Conservation (phyloP, 2,113 vertebrate genomes). For the Phodopus roborovskii region DNA sequence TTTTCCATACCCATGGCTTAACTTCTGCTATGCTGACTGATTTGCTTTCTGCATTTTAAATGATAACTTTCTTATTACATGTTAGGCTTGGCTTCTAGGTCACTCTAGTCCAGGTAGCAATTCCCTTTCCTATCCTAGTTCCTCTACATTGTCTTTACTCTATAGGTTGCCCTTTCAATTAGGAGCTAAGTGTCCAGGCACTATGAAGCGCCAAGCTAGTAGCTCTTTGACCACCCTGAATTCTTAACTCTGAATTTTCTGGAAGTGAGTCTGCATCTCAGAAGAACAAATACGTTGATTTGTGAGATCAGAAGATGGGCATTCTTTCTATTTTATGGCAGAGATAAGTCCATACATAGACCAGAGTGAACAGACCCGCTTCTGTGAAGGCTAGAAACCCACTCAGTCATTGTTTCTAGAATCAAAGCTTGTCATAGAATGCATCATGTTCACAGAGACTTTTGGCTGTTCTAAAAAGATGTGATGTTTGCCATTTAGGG, state of each 20-base stretch:
- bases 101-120: not conserved
- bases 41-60: not conserved
- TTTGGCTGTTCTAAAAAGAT: slow-evolving; percentile 19
- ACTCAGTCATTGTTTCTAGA: not conserved
- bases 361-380: not conserved
- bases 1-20: not conserved
- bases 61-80: not conserved
- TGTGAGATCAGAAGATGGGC: not conserved
- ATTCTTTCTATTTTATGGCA: not conserved
- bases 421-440: not conserved
- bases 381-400: not conserved
- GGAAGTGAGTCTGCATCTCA: not conserved
- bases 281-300: not conserved
- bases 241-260: slow-evolving; percentile 12
- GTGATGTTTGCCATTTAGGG: not conserved
- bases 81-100: slow-evolving; percentile 1
- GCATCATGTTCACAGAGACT: not conserved
- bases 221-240: not conserved
- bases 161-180: not conserved
- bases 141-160: not conserved
- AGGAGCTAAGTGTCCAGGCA: not conserved
- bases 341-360: not conserved
- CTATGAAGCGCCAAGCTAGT: not conserved
- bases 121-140: not conserved
- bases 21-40: not conserved